A percentile compares a stretch with the other conserved stretches of the same genome.
Conservation (phyloP, 1,140 invertebrate genomes). For the Temnothorax longispinosus region DNA sequence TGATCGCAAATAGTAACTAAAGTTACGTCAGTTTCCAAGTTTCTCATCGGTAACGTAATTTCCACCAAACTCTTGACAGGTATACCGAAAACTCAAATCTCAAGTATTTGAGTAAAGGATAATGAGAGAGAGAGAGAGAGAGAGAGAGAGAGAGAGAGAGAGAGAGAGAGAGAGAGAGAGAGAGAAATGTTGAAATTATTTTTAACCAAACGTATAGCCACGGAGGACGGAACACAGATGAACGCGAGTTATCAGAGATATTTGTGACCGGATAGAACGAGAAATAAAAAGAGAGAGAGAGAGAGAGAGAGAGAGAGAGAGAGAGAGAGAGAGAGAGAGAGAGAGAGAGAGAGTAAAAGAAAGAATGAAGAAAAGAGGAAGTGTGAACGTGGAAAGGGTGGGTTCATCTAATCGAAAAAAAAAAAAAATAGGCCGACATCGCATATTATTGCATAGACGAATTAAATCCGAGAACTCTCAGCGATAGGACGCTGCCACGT, state of each 20-base stretch:
- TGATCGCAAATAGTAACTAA: slow-evolving; percentile 33
- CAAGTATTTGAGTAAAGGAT: not conserved
- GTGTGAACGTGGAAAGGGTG: slow-evolving; percentile 21
- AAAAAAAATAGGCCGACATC: not conserved
- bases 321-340: slow-evolving; percentile 7
- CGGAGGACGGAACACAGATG: not conserved
- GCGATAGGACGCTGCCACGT: slow-evolving; percentile 43
- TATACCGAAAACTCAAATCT: slow-evolving; percentile 1
- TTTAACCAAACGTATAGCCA: not conserved
- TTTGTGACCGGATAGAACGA: slow-evolving; percentile 3
- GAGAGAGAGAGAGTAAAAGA: not conserved
- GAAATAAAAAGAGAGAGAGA: not conserved
- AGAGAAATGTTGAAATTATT: slow-evolving; percentile 25
- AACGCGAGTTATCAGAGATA: slow-evolving; percentile 34
- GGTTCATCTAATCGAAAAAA: not conserved
- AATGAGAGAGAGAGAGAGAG: not conserved
- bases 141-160: no score
- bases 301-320: not conserved
- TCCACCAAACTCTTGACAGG: slow-evolving; percentile 25
- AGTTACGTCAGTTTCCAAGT: slow-evolving; percentile 28
- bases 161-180: not conserved
- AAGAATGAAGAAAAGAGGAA: not conserved
- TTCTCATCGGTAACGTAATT: slow-evolving; percentile 21
- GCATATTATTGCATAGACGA: slow-evolving; percentile 48
- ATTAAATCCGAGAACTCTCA: slow-evolving; percentile 69